A percentile compares a stretch with the other conserved stretches of the same genome.
Conservation (phyloP, 2,113 vertebrate species). For the Centrocercus urophasianus region DNA sequence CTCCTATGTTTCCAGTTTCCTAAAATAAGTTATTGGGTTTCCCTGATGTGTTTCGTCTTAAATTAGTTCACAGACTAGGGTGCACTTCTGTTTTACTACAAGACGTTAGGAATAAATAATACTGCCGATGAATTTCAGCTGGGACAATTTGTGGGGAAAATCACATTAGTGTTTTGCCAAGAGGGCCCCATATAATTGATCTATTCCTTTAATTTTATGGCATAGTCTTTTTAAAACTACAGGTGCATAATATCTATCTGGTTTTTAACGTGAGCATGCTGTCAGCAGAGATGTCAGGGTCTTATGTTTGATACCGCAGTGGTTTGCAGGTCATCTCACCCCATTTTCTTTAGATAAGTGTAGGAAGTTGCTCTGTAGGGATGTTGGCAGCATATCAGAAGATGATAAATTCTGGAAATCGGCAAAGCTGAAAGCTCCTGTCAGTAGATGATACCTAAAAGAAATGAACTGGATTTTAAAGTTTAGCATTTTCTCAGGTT, state of each 20-base stretch:
- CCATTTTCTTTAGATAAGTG: slow-evolving; percentile 77
- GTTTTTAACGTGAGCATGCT: background rate
- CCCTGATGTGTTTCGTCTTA: background rate
- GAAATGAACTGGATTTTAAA: slow-evolving; percentile 36
- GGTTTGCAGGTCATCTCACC: slow-evolving; percentile 77
- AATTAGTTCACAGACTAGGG: background rate
- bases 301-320: background rate
- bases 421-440: slow-evolving; percentile 74
- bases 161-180: background rate
- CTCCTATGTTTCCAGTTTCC: background rate
- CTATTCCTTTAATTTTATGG: background rate
- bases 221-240: fast-evolving
- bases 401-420: slow-evolving; percentile 78
- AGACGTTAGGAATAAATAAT: background rate
- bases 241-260: background rate
- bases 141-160: background rate
- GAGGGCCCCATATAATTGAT: background rate
- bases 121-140: background rate
- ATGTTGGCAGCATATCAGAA: slow-evolving; percentile 76
- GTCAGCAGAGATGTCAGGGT: background rate
- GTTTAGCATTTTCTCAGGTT: background rate
- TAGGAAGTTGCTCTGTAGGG: slow-evolving; percentile 81
- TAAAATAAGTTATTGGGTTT: background rate
- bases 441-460: slow-evolving; percentile 86
- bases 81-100: background rate